Evolutionary conservation across 2,888 invertebrate species (phyloP), one percentile per base, ranked within the genome.

Genomic region (Archaeoteleia sp.): DNA sequence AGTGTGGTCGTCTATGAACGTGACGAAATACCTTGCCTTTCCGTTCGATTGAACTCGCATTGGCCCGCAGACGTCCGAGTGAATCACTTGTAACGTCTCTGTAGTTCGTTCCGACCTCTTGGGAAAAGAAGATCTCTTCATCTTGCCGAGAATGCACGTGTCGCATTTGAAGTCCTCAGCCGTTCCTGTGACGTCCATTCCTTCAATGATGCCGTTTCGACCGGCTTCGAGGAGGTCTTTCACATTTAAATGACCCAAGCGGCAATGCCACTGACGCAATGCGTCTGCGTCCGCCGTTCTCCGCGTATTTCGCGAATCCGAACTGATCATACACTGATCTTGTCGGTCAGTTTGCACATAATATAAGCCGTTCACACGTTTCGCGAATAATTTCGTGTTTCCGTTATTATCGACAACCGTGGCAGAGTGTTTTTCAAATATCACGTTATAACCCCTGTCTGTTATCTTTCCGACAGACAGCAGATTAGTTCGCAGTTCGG

Each of bases 211-310:
- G 13, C 42, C 53, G n/a, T 13, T 42, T 8, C 17, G 17, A 1
- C 6, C 13, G 13, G 53, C 53, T 12, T 40, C 29, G 12, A n/a
- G 12, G 1, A 53, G 53, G 23, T 48, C 46, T 9, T 46, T 32
- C 20, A 23, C 13, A 15, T 49, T 37, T 25, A 49, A 29, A 9
- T 49, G 49, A 8, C 49, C 53, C 1, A 53, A 34, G 5, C 40
- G 29, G n/a, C n/a, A n/a, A n/a, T n/a, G n/a, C n/a, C n/a, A n/a
- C n/a, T n/a, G n/a, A n/a, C n/a, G 23, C 17, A 8, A 15, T 17
- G 17, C 54, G 43, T 6, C 35, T 54, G 20, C 34, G 37, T 35
- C 54, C 34, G n/a, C 27, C 34, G 12, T 9, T 35, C 14, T 43
- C 34, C 6, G 35, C 43, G 35, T 45, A 37, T 13, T 51, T 37